phyloP scores from a whole-genome alignment of 2,797 vertebrate species.

The Setipinna tenuifilis region DNA sequence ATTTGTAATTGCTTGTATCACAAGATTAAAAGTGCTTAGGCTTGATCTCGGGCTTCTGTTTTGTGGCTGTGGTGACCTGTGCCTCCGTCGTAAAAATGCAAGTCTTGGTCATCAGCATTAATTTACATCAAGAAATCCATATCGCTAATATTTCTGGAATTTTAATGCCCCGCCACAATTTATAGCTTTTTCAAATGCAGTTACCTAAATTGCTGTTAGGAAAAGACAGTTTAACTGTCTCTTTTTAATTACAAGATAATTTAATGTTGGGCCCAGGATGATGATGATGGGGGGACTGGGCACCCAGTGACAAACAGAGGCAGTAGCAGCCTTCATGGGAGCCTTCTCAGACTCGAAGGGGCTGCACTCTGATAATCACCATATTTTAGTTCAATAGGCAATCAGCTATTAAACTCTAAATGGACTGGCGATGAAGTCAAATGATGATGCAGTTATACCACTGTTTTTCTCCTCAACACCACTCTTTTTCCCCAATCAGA shows the following conservation, averaged over 20 bases:
- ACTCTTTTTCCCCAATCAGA: neutral
- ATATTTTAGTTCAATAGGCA: slow-evolving; percentile 23
- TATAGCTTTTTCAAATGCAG: slow-evolving; percentile 97
- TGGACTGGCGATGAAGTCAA: slow-evolving; percentile 7
- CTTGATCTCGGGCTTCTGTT: slow-evolving; percentile 92
- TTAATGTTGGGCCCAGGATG: slow-evolving; percentile 88
- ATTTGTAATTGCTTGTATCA: slow-evolving; percentile 99
- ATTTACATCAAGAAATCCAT: slow-evolving; percentile 93
- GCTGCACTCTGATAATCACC: slow-evolving; percentile 66
- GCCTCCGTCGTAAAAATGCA: slow-evolving; percentile 82
- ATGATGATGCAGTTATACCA: neutral
- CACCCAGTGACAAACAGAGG: neutral
- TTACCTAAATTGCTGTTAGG: slow-evolving; percentile 98
- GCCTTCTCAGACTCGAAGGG: neutral
- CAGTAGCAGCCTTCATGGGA: slow-evolving; percentile 75
- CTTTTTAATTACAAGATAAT: slow-evolving; percentile 97
- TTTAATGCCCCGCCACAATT: slow-evolving; percentile 96
- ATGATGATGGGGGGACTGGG: slow-evolving; percentile 76
- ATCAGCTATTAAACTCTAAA: slow-evolving; percentile 25
- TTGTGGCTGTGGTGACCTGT: slow-evolving; percentile 89
- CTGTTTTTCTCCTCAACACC: neutral
- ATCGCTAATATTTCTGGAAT: slow-evolving; percentile 96
- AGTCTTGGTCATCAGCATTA: slow-evolving; percentile 86
- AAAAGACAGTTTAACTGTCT: slow-evolving; percentile 97
- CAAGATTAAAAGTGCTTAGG: slow-evolving; percentile 99